Evolutionary conservation across 2,888 invertebrate genomes (phyloP).

Genomic region (Salpingus planirostris): DNA sequence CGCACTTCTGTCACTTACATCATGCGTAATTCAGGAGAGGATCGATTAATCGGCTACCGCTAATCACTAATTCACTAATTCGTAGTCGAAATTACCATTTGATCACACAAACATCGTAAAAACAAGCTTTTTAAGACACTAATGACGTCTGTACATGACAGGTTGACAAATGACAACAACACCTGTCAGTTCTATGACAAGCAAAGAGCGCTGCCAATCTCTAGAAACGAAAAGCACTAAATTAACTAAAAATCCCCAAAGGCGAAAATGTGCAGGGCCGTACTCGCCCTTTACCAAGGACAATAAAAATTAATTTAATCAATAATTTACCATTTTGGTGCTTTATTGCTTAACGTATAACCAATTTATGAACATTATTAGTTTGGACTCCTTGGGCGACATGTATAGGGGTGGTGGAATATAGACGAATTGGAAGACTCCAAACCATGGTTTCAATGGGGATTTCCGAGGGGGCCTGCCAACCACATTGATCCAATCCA

Average conservation of each 20-base stretch:
- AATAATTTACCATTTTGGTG: no score
- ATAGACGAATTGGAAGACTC: conserved; percentile 92
- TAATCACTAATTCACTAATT: background rate
- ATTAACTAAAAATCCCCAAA: no score
- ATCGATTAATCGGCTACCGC: background rate
- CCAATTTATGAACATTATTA: conserved; percentile 34
- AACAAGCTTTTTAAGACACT: conserved; percentile 8
- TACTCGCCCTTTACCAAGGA: no score
- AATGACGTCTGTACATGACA: conserved; percentile 21
- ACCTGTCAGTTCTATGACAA: no score
- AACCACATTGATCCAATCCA: conserved; percentile 51
- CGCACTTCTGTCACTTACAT: conserved; percentile 6
- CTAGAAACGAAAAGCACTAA: no score
- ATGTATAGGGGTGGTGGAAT: conserved; percentile 81
- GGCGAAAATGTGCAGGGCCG: no score
- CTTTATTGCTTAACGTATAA: conserved; percentile 25
- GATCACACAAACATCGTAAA: background rate
- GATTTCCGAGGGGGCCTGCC: conserved; percentile 78
- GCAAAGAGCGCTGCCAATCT: no score
- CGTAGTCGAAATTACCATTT: background rate
- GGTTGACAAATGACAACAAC: conserved; percentile 19
- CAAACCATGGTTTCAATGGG: conserved; percentile 98
- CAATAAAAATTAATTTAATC: no score
- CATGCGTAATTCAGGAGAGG: conserved; percentile 4
- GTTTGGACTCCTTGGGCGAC: conserved; percentile 57